Evolutionary conservation across 2,797 vertebrate species (phyloP), one percentile per base, ranked within the genome.

Genomic region (Nyctibius grandis): DNA sequence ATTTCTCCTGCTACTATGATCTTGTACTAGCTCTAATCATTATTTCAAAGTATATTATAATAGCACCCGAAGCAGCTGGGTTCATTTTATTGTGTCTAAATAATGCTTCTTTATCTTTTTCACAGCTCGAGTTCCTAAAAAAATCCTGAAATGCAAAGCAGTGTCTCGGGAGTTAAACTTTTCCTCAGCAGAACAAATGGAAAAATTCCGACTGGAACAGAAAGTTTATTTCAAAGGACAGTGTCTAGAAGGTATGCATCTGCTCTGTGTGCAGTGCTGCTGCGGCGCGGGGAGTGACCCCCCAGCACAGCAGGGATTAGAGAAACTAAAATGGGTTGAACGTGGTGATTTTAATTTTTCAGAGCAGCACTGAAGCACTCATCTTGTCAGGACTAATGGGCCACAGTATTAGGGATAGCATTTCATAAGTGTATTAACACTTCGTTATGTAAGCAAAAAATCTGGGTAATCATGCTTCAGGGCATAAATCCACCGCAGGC

Each of bases 191-290:
- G 99, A 99, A 97, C 99, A 99, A 94, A 99, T 99, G 98, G 99
- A 99, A 97, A 99, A 99, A 98, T 99, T 99, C 97, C 98, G 99
- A 84, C 98, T 99, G 98, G 99, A 99, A 98, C 99, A 99, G 97
- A 99, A 99, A 97, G 99, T 99, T 96, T 99, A 99, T 98, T 99
- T 99, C 98, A 99, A 99, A 98, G 99, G 99, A 95, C 99, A 99
- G 94, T 99, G 99, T 98, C 98, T 99, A 98, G 99, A 99, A 99
- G 99, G 99, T 99, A 98, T 4, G 76, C 51, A 61, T 64, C 64
- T 75, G 16, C 47, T 79, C 63, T 26, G 18, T 8, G 7, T 36
- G 54, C 54, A n/a, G 38, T 5, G 57, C 61, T 74, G 79, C 92
- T 81, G 80, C 77, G 57, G 73, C 22, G 2, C 60, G 48, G 77